Base-by-base conservation (phyloP, 2,888 invertebrate genomes). In the Hipparchia semele region DNA sequence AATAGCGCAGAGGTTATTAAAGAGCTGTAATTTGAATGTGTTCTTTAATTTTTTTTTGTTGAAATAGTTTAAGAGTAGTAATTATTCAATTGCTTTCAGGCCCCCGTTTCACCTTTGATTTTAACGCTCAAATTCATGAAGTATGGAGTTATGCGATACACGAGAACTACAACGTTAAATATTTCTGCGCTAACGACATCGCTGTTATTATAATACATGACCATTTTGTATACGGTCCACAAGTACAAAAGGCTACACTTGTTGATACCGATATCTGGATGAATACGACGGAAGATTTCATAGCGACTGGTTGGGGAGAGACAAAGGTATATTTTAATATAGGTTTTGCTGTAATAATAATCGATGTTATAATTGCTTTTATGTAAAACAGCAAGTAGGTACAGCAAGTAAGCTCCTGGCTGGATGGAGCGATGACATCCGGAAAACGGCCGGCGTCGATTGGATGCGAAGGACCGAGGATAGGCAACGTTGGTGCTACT, bases 251-350 rank as follows among this genome's bases (percentile, higher is more conserved):
- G 56, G 83, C 79, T 6, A 68, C 75, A 23, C 65, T 86, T 7
- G 75, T 75, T 23, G 76, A 81, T 60, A 81, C 75, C 33, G 70
- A 76, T 9, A 39, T 54, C 0, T 86, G 84, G 83, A 82, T 83
- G 83, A 79, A 76, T 6, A 80, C 80, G 59, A 80, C 78, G 5
- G 82, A 82, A 75, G 78, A 69, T 0, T 82, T 86, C 70, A 70
- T 75, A n/a, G 86, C 80, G n/a, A 79, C 81, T 5, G 86, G 86
- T 6, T 87, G 86, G 86, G 86, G 86, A 33, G 79, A 80, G 64
- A 79, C 76, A 60, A 68, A 81, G 81, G 86, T 84, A 75, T 59
- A 54, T 49, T 12, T 53, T 53, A 10, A 5, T 13, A 7, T 58
- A 59, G 33, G 10, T 59, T 59, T 23, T 59, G 8, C 49, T 49